These are phyloP conservation scores for Artibeus jamaicensis DNA, from an alignment of 2,797 vertebrate species.

Conservation along the genomic window DNA sequence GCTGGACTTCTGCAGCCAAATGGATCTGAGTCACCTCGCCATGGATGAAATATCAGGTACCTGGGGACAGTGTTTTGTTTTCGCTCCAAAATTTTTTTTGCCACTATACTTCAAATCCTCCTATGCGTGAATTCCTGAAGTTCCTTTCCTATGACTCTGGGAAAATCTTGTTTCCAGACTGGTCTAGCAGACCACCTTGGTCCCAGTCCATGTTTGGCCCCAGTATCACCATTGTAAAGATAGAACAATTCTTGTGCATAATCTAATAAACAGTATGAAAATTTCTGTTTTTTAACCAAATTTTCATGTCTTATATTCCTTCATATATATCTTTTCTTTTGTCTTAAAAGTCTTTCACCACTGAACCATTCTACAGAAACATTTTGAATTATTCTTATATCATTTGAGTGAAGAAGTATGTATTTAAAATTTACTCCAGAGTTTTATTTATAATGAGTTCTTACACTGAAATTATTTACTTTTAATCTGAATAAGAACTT, in stretches of 20 bases:
- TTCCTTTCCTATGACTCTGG: neutral
- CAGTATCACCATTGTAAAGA: conserved; percentile 2
- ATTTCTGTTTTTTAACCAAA: neutral
- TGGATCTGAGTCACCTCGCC: neutral
- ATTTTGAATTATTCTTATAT: neutral
- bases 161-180: neutral
- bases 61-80: neutral
- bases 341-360: neutral
- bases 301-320: neutral
- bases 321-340: neutral
- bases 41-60: neutral
- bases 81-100: neutral
- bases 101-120: neutral
- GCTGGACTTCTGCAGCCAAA: neutral
- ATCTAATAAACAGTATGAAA: conserved; percentile 10
- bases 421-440: neutral
- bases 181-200: neutral
- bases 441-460: neutral
- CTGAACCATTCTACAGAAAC: neutral
- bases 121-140: neutral
- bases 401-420: neutral
- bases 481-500: neutral
- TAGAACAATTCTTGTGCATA: conserved; percentile 29
- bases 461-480: conserved; percentile 13
- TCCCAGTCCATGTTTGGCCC: neutral